A percentile compares a stretch with the other conserved stretches of the same genome.
Evolutionary conservation across 2,113 vertebrate genomes (phyloP).

Genomic region (Pavo muticus): DNA sequence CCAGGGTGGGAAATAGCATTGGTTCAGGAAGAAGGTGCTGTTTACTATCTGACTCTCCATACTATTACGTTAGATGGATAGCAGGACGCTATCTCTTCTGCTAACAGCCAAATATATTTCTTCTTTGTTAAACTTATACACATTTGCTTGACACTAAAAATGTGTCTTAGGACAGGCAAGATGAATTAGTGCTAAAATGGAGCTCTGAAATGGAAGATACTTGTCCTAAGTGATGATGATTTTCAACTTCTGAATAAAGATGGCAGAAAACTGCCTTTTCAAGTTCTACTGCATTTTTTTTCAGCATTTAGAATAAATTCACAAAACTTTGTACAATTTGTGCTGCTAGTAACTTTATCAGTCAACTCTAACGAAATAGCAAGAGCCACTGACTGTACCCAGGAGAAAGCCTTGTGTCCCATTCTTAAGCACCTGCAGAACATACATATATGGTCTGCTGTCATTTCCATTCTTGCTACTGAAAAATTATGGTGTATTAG

Average conservation of each 20-base stretch:
- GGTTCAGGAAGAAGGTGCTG: background rate
- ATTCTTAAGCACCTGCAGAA: background rate
- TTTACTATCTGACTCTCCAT: background rate
- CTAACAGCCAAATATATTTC: fast-evolving
- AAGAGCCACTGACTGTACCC: background rate
- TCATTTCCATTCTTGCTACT: background rate
- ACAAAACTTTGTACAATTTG: background rate
- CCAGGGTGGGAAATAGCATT: background rate
- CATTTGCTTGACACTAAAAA: background rate
- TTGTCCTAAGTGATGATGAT: background rate
- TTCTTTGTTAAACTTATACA: background rate
- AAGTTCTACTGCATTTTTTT: background rate
- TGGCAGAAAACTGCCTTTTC: background rate
- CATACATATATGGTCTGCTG: background rate
- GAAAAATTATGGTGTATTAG: background rate
- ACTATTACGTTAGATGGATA: background rate
- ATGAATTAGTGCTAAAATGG: background rate
- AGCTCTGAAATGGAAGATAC: background rate
- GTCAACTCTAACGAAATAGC: background rate
- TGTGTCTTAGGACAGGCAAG: background rate
- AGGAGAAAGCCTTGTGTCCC: background rate
- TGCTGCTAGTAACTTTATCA: background rate
- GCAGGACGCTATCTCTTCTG: background rate
- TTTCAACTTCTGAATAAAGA: background rate
- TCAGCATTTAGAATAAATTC: background rate